A percentile compares a stretch with the other conserved stretches of the same genome.
Conservation (phyloP, 2,113 vertebrate genomes). For the Thunnus thynnus region DNA sequence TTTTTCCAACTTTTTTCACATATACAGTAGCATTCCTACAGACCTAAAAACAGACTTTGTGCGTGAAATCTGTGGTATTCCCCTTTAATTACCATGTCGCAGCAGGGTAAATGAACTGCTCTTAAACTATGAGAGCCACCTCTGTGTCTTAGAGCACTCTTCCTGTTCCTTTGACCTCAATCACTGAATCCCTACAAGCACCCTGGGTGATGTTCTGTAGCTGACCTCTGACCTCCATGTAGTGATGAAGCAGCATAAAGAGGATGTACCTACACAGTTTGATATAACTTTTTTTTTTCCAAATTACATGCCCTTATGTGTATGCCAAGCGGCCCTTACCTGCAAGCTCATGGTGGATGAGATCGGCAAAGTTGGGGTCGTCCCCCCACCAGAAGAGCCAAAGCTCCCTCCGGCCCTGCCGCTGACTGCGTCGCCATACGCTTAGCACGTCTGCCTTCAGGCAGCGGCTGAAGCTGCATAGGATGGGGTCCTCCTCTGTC, state of each 20-base stretch:
- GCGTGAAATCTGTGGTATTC: neutral
- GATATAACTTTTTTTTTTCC: neutral
- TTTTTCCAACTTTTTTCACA: neutral
- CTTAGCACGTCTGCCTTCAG: conserved; percentile 96
- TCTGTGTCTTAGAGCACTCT: conserved; percentile 6
- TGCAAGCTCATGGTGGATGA: conserved; percentile 96
- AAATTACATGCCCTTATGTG: neutral
- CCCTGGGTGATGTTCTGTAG: neutral
- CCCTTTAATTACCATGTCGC: conserved; percentile 11
- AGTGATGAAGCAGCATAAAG: neutral
- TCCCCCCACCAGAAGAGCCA: conserved; percentile 99
- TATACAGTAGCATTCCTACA: neutral
- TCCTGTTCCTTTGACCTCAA: conserved; percentile 14
- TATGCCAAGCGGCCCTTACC: conserved; percentile 80
- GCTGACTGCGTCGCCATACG: conserved; percentile 95
- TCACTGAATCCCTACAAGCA: conserved; percentile 29
- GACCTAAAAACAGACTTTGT: conserved; percentile 23
- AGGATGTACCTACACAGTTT: neutral
- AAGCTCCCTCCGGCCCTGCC: conserved; percentile 93
- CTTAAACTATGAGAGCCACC: neutral
- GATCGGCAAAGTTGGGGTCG: conserved; percentile 94
- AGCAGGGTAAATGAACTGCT: conserved; percentile 17
- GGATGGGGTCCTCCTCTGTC: conserved; percentile 98
- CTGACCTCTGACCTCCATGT: conserved; percentile 8
- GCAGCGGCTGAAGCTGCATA: conserved; percentile 98